Percentiles rank a stretch among this genome's conserved stretches.
phyloP scores from a whole-genome alignment of 2,888 invertebrate genomes.

The Xestobium rufovillosum region DNA sequence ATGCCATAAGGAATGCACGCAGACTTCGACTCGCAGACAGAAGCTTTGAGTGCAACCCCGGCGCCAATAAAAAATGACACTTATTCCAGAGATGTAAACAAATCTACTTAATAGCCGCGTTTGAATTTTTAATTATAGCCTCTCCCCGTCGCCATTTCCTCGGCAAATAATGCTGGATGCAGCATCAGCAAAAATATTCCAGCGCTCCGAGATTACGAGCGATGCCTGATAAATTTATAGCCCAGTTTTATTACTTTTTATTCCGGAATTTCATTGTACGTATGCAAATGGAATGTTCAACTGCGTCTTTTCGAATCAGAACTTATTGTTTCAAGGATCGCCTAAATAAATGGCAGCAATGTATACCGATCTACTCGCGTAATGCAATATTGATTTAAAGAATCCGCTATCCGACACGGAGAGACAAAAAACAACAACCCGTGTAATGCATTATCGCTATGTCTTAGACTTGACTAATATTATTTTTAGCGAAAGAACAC shows the following conservation, averaged over 20 bases:
- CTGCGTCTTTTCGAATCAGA: no score
- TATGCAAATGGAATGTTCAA: conserved; percentile 39
- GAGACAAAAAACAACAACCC: conserved; percentile 30
- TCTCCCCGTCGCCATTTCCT: no score
- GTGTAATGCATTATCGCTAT: conserved; percentile 36
- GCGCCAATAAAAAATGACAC: no score
- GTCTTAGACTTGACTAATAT: conserved; percentile 37
- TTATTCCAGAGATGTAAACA: no score
- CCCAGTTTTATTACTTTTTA: conserved; percentile 39
- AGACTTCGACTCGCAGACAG: no score
- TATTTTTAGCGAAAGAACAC: conserved; percentile 38
- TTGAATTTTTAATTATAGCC: no score
- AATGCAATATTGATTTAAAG: conserved; percentile 36
- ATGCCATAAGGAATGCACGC: conserved; percentile 23
- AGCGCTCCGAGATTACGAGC: no score
- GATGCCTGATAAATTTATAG: no score
- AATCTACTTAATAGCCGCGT: no score
- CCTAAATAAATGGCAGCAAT: conserved; percentile 28
- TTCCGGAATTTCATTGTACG: conserved; percentile 40
- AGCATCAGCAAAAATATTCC: no score
- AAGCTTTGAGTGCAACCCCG: no score
- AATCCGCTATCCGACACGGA: conserved; percentile 28
- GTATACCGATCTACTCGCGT: conserved; percentile 23
- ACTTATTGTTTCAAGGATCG: conserved; percentile 32
- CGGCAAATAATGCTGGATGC: no score